A percentile compares a stretch with the other conserved stretches of the same genome.
Evolutionary conservation across 2,888 invertebrate species (phyloP).

Genomic region (Noctua janthina): DNA sequence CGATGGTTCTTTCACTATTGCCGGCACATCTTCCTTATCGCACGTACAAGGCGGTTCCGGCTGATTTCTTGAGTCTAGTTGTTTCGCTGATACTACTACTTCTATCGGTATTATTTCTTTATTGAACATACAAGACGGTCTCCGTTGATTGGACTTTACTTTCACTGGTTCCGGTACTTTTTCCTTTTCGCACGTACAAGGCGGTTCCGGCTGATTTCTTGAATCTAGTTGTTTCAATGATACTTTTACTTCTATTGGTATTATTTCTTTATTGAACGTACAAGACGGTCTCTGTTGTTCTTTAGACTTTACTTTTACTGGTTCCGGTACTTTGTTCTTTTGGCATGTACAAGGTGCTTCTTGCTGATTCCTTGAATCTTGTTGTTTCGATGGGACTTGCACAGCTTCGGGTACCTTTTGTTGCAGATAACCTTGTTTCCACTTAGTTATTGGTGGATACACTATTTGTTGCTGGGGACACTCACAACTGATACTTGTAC

Average conservation of each 20-base stretch:
- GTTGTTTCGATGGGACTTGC: conserved; percentile 2
- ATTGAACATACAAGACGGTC: no score
- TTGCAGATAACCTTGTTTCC: not conserved
- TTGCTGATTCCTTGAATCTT: not conserved
- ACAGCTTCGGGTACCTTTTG: not conserved
- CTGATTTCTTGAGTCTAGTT: not conserved
- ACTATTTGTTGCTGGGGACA: not conserved
- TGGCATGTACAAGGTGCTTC: not conserved
- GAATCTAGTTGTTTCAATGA: not conserved
- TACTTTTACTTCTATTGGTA: no score
- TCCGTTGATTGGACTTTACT: no score
- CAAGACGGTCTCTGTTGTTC: no score
- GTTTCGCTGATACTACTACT: not conserved
- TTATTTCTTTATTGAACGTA: no score
- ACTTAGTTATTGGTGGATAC: not conserved
- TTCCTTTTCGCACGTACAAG: not conserved
- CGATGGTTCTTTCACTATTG: not conserved
- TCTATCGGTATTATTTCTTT: no score
- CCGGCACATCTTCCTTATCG: not conserved
- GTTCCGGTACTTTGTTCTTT: not conserved
- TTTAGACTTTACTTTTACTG: not conserved
- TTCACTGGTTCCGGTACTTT: not conserved
- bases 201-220: not conserved
- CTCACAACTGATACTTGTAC: not conserved
- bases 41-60: not conserved